Evolutionary conservation across 2,113 vertebrate genomes (phyloP), one percentile per base, ranked within the genome.

Genomic region (Ochotona curzoniae): DNA sequence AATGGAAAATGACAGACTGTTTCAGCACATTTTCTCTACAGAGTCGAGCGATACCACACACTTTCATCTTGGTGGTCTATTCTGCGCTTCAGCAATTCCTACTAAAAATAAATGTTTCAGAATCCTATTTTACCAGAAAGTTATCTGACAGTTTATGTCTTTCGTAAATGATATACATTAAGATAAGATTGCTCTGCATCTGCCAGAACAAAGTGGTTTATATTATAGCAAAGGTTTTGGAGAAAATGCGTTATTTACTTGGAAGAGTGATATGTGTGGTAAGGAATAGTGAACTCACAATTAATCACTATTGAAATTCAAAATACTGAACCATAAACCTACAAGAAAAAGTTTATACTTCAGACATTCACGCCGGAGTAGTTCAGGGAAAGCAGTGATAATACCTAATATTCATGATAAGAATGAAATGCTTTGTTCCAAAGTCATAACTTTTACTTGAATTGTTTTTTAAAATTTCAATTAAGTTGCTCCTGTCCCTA

Each of bases 21-120:
- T 76, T 79, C 32, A 90, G 69, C 13, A 57, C 12, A 32, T 79
- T 88, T 84, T 79, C 51, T 92, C 8, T 83, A 57, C 18, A 61
- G 32, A 93, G 57, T 61, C 21, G 63, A 92, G 14, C 57, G n/a
- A 74, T 12, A 54, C 7, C 5, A 23, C 7, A 75, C 86, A 78
- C 20, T 89, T 57, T 57, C 38, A 78, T 83, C 8, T 76, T n/a
- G 21, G 35, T 94, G n/a, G 64, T 23, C 9, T 82, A 69, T 54
- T 82, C 26, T 63, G 21, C 84, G 32, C 13, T 54, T 80, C 70
- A 95, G 66, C 51, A 95, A 67, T 35, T 91, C 38, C 25, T 61
- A 90, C 61, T 92, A 92, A 94, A 93, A 94, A 82, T 91, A 89
- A 91, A 74, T 93, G 74, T 85, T 70, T 96, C 84, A 90, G 84